A percentile compares a stretch with the other conserved stretches of the same genome.
Conservation (phyloP, 2,888 invertebrate genomes). For the Ophraella communa region DNA sequence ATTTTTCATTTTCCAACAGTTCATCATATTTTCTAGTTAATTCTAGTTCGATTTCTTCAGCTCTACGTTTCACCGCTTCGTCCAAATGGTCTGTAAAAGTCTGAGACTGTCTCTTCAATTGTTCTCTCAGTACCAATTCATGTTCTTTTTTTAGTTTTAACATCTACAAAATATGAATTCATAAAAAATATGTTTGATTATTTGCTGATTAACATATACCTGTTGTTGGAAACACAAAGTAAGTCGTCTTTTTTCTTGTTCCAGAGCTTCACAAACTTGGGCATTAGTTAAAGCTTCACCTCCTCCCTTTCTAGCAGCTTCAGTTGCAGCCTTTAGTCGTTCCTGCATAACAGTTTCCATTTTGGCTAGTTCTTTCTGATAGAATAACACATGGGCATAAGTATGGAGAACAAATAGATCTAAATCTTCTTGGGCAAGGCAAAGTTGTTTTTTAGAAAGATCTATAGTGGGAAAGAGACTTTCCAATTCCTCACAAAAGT, state of each 20-base stretch:
- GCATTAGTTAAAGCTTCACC: constrained; percentile 57
- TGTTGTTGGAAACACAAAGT: constrained; percentile 75
- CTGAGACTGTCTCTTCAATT: constrained; percentile 84
- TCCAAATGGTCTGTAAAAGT: constrained; percentile 83
- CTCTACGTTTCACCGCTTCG: constrained; percentile 69
- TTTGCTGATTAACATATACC: no score
- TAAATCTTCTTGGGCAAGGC: constrained; percentile 59
- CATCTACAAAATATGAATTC: constrained; percentile 59
- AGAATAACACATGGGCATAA: constrained; percentile 75
- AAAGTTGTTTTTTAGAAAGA: constrained; percentile 69
- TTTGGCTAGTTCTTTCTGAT: constrained; percentile 79
- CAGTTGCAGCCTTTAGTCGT: constrained; percentile 70
- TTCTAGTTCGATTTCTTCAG: constrained; percentile 62
- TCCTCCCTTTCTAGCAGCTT: constrained; percentile 64
- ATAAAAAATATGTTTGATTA: no score
- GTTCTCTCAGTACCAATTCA: constrained; percentile 75
- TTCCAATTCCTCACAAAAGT: constrained; percentile 70
- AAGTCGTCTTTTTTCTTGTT: constrained; percentile 70
- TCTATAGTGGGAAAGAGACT: constrained; percentile 77
- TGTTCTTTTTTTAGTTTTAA: constrained; percentile 70
- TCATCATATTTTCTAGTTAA: constrained; percentile 70
- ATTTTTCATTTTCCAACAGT: constrained; percentile 71
- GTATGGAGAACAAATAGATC: constrained; percentile 82
- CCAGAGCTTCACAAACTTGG: constrained; percentile 74
- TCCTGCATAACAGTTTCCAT: constrained; percentile 70